Evolutionary conservation across 2,113 vertebrate species (phyloP).

Genomic region (Nesogale talazaci): DNA sequence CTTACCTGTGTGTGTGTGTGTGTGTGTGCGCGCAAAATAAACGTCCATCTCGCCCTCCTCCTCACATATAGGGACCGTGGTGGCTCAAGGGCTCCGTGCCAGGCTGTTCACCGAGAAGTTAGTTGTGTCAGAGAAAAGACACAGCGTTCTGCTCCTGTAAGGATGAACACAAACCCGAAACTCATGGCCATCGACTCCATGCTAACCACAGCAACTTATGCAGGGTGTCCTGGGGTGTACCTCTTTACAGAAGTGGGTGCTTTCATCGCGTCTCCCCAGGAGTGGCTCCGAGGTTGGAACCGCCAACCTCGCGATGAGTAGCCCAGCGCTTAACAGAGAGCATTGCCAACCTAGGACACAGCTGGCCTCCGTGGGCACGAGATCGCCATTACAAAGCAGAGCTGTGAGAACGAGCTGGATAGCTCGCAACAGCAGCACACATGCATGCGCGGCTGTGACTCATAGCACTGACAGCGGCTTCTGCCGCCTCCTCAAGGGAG

Average conservation of each 20-base stretch:
- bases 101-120: background rate
- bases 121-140: background rate
- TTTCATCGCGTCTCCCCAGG: too few species aligned
- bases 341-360: background rate
- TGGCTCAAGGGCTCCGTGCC: background rate
- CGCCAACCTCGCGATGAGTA: too few species aligned
- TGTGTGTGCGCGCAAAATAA: background rate
- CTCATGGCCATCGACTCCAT: too few species aligned
- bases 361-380: background rate
- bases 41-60: background rate
- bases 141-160: background rate
- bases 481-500: too few species aligned
- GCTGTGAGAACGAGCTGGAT: background rate
- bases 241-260: too few species aligned
- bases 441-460: background rate
- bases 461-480: background rate
- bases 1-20: background rate
- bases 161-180: too few species aligned
- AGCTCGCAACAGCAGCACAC: background rate
- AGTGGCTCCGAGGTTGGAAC: too few species aligned
- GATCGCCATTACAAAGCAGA: background rate
- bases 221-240: too few species aligned
- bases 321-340: background rate
- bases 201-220: too few species aligned
- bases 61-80: background rate